phyloP scores from a whole-genome alignment of 2,797 vertebrate genomes.

The Cuculus canorus region DNA sequence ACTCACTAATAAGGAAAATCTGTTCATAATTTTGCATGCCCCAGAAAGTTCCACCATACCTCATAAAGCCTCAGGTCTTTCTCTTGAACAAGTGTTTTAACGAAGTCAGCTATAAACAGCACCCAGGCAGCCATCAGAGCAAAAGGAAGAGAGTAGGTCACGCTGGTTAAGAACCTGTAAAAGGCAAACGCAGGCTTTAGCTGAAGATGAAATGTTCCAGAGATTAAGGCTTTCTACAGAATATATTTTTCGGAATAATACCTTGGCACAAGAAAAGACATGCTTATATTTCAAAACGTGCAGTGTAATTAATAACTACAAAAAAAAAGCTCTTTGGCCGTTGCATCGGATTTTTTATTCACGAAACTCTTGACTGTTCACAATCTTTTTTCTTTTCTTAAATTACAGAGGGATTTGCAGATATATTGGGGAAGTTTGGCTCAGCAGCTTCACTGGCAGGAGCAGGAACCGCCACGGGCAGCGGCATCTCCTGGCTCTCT shows the following conservation, averaged over 20 bases:
- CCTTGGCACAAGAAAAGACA: not conserved
- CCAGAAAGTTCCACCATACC: constrained; percentile 76
- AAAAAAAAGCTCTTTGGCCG: not conserved
- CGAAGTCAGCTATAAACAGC: constrained; percentile 94
- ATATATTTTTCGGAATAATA: constrained; percentile 34
- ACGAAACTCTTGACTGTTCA: not conserved
- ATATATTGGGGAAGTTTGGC: not conserved
- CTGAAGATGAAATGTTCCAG: not conserved
- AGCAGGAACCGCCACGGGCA: fast-evolving
- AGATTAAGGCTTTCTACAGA: constrained; percentile 21
- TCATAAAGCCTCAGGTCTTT: constrained; percentile 95
- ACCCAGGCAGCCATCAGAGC: constrained; percentile 95
- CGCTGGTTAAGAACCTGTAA: constrained; percentile 91
- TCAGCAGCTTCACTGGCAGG: not conserved
- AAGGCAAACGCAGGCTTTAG: constrained; percentile 51
- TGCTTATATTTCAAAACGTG: not conserved
- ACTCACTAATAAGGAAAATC: constrained; percentile 22
- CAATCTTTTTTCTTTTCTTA: not conserved
- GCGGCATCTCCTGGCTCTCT: not conserved
- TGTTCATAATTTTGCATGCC: constrained; percentile 31
- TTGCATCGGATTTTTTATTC: not conserved
- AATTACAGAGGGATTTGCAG: not conserved
- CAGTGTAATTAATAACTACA: constrained; percentile 29
- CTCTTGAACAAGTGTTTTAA: constrained; percentile 96
- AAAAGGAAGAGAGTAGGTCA: constrained; percentile 91